Conservation (phyloP, 2,113 vertebrate species). For the Orthochromis indermauri region DNA sequence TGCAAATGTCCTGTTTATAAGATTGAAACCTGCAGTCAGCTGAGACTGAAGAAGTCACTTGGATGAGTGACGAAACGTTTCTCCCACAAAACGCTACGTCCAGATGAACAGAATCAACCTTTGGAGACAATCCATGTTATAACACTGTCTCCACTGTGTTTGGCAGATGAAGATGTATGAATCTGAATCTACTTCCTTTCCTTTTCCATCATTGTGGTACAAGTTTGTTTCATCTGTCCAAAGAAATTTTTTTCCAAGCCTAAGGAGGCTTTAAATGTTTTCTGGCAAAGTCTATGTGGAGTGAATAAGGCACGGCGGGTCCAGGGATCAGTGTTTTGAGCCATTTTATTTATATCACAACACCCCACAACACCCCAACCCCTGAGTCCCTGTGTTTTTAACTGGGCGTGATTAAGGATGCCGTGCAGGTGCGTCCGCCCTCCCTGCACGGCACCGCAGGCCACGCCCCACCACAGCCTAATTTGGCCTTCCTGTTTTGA, state of each 20-base stretch:
- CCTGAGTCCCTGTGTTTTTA: fast-evolving
- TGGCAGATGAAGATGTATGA: neutral
- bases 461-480: neutral
- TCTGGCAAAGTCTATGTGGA: neutral
- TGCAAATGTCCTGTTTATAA: fast-evolving
- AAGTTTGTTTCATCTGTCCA: neutral
- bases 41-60: fast-evolving
- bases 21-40: fast-evolving
- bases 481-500: neutral
- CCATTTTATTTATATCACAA: neutral
- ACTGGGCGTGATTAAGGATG: neutral
- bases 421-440: fast-evolving
- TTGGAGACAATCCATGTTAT: neutral
- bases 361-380: neutral
- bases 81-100: fast-evolving
- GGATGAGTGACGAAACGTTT: fast-evolving
- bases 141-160: neutral
- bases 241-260: fast-evolving
- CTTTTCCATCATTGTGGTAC: fast-evolving
- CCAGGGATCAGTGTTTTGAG: neutral
- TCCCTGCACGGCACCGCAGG: neutral
- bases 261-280: neutral
- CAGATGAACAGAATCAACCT: fast-evolving
- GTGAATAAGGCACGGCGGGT: fast-evolving
- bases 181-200: fast-evolving